A percentile compares a stretch with the other conserved stretches of the same genome.
phyloP scores from a whole-genome alignment of 1,140 invertebrate genomes.

The Homalodisca vitripennis region DNA sequence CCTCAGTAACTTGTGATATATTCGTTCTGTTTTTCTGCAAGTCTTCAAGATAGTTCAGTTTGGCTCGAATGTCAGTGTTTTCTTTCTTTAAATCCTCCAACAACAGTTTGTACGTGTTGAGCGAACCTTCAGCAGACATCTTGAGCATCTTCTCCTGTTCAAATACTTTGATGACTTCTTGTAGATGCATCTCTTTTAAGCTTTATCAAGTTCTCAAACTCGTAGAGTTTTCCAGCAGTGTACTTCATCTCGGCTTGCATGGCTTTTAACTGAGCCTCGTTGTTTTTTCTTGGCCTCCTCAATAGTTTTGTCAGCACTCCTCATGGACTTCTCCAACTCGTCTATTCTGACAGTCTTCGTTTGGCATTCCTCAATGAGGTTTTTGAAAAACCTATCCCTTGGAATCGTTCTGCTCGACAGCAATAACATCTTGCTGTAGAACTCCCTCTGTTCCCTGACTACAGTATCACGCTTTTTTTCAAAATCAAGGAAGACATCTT shows the following conservation, averaged over 20 bases:
- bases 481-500: constrained; percentile 20
- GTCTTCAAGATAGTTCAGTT: constrained; percentile 1
- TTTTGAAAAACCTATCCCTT: constrained; percentile 17
- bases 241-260: constrained; percentile 3
- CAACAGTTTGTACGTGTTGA: neutral
- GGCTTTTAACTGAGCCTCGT: constrained; percentile 17
- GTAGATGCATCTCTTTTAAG: neutral
- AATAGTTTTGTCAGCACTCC: neutral
- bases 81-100: neutral
- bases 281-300: constrained; percentile 1
- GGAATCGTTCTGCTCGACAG: neutral
- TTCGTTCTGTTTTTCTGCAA: constrained; percentile 6
- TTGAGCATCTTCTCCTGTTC: constrained; percentile 1
- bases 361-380: constrained; percentile 12
- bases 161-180: constrained; percentile 1
- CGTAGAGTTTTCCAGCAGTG: constrained; percentile 5
- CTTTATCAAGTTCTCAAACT: constrained; percentile 5
- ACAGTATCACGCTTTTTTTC: constrained; percentile 8
- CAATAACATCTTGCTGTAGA: constrained; percentile 9
- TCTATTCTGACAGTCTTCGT: neutral
- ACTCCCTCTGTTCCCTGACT: constrained; percentile 16
- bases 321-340: neutral
- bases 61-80: neutral
- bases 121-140: neutral
- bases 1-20: neutral